Conservation (phyloP, 2,797 vertebrate genomes). For the Chaetophractus vellerosus region DNA sequence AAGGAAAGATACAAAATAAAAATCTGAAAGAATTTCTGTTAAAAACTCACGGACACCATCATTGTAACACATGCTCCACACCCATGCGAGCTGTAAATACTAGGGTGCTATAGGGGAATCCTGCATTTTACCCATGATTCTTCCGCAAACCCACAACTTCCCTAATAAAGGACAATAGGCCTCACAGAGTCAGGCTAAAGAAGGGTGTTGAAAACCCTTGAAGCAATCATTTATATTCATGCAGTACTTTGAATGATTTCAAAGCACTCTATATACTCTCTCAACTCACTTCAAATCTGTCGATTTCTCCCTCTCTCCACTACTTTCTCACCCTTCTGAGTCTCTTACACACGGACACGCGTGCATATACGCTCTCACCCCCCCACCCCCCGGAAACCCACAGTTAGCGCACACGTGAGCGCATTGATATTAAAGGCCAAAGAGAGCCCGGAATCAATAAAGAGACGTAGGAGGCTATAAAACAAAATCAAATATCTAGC, state of each 20-base stretch:
- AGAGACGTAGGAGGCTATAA: neutral
- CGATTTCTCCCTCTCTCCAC: neutral
- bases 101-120: too few species aligned
- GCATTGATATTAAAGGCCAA: neutral
- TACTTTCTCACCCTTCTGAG: neutral
- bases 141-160: too few species aligned
- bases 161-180: neutral
- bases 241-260: neutral
- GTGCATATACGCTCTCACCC: neutral
- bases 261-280: neutral
- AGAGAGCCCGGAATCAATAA: neutral
- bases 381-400: neutral
- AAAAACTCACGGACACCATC: neutral
- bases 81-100: too few species aligned
- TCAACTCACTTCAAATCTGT: neutral
- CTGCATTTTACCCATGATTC: too few species aligned
- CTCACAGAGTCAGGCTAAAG: neutral
- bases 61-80: too few species aligned
- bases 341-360: neutral
- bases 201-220: neutral
- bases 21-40: neutral
- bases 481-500: slow-evolving; percentile 26
- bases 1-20: neutral
- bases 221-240: neutral
- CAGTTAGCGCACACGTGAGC: neutral